Base-by-base conservation (phyloP, 2,797 vertebrate species). In the Falco concolor region DNA sequence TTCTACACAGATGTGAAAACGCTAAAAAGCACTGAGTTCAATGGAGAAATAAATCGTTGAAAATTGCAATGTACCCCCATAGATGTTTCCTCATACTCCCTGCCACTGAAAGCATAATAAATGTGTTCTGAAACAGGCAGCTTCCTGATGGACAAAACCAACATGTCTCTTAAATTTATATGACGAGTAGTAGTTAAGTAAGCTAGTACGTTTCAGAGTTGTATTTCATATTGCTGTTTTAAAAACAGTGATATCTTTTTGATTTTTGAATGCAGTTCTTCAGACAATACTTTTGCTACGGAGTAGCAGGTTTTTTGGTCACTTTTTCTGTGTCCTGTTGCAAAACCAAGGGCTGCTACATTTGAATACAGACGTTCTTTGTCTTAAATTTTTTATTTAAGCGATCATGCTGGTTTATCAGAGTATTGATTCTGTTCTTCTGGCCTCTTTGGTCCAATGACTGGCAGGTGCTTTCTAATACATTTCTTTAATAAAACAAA, bases 401-500 rank as follows among this genome's bases (percentile, higher is more conserved):
- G 70, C 93, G 84, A 90, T 82, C 61, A 38, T 94, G 90, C 91
- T 53, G 78, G 78, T 91, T 96, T 93, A 28, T 94, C 82, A 94
- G 81, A 59, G 49, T 97, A 97, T 97, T 96, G 97, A 97, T 98
- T 97, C 91, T 94, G 0, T 84, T 60, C 91, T 73, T 83, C 42
- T 87, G 53, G 90, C 44, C 20, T 93, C 63, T 95, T 96, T 97
- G 94, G 93, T 92, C 85, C 53, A 87, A 36, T 90, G 96, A 94
- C 96, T 96, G 61, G 89, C 92, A 97, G 89, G 36, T 89, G 77
- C 91, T 96, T 97, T 97, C 95, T 97, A 96, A 96, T 90, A 83
- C 94, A 90, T 92, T 95, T 97, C 95, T 98, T 98, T 98, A 98
- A 98, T 98, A 98, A 98, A 98, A 97, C 73, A 93, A 63, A 61